Evolutionary conservation across 2,888 invertebrate species (phyloP).

Genomic region (Taenaris catops): DNA sequence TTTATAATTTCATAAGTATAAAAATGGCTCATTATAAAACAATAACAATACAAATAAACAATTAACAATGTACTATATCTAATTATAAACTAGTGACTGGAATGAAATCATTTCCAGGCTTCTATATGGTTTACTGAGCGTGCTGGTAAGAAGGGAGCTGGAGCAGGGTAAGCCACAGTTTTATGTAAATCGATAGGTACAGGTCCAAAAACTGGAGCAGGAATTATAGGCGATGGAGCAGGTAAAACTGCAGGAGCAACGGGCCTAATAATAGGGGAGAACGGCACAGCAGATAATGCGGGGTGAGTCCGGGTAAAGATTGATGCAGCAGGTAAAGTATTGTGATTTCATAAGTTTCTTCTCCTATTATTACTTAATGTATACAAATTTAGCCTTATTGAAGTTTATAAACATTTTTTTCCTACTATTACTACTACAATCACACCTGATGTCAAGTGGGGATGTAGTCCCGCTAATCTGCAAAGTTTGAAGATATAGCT

Average conservation of each 20-base stretch:
- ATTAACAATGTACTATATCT: slow-evolving; percentile 21
- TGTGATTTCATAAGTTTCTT: too few relatives aligned
- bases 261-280: slow-evolving; percentile 37
- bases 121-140: slow-evolving; percentile 40
- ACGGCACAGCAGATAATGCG: slow-evolving; percentile 39
- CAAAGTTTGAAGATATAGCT: too few relatives aligned
- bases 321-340: slow-evolving; percentile 28
- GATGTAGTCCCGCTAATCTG: too few relatives aligned
- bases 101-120: slow-evolving; percentile 63
- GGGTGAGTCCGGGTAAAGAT: slow-evolving; percentile 29
- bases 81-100: slow-evolving; percentile 23
- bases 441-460: too few relatives aligned
- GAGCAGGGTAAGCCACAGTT: slow-evolving; percentile 11
- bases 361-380: too few relatives aligned
- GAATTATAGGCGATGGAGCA: slow-evolving; percentile 34
- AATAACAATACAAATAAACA: slow-evolving; percentile 27
- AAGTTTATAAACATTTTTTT: too few relatives aligned
- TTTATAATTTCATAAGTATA: slow-evolving; percentile 30
- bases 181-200: slow-evolving; percentile 34
- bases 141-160: slow-evolving; percentile 35
- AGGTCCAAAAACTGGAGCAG: slow-evolving; percentile 25
- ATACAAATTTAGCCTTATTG: too few relatives aligned
- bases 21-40: slow-evolving; percentile 30
- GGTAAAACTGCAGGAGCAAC: slow-evolving; percentile 34
- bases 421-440: too few relatives aligned